Conservation (phyloP, 2,888 invertebrate genomes). For the Bombylius major region DNA sequence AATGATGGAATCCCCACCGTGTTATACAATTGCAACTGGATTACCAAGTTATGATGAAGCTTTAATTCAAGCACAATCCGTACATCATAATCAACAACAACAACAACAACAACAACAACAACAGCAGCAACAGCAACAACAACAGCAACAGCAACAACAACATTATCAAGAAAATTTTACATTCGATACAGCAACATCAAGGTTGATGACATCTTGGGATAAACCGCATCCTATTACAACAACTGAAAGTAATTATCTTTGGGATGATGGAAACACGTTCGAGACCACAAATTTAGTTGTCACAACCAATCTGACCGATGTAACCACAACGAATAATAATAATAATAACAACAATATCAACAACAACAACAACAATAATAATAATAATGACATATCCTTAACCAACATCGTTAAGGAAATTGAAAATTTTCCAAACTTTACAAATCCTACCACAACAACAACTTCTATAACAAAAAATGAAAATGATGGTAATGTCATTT, state of each 20-base stretch:
- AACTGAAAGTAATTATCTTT: neutral
- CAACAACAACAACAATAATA: neutral
- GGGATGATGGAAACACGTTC: neutral
- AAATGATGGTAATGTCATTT: too few relatives aligned
- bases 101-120: neutral
- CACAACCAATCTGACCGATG: neutral
- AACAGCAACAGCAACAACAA: neutral
- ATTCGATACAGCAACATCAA: neutral
- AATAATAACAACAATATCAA: too few relatives aligned
- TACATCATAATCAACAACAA: neutral
- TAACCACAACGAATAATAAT: too few relatives aligned
- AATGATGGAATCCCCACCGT: conserved; percentile 44
- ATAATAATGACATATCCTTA: neutral
- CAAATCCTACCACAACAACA: too few relatives aligned
- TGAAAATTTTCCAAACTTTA: neutral
- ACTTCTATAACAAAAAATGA: too few relatives aligned
- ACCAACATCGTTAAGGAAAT: neutral
- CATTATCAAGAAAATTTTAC: neutral
- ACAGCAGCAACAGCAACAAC: neutral
- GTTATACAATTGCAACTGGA: conserved; percentile 50
- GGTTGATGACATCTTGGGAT: neutral
- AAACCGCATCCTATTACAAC: neutral
- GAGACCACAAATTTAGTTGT: neutral
- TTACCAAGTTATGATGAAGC: conserved; percentile 51
- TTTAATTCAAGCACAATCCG: conserved; percentile 35